Evolutionary conservation across 2,113 vertebrate species (phyloP), one percentile per base, ranked within the genome.

Genomic region (Vulpes ferrilata): DNA sequence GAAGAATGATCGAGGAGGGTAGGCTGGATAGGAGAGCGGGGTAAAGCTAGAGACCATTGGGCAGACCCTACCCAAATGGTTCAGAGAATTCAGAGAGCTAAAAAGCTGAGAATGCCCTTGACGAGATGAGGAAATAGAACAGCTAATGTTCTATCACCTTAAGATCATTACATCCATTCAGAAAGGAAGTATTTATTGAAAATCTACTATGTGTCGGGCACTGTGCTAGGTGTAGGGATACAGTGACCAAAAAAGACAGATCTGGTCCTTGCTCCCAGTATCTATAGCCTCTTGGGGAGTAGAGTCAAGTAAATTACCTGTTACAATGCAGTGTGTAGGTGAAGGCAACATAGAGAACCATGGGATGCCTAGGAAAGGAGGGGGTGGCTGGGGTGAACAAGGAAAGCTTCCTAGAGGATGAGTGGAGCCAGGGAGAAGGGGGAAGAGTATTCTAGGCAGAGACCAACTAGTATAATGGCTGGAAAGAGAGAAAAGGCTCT

Each of bases 321-420:
- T 51, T 84, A 2, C 6, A 13, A 4, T 23, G n/a, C 12, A 4
- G 3, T 15, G 16, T n/a, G 64, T 74, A 59, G 65, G 30, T 15
- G 30, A 30, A 57, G 89, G 60, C 35, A 27, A 30, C 11, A 20
- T 13, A 19, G 57, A 12, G 2, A 19, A 7, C 30, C 15, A 5
- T 5, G 19, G 23, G 59, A 55, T 59, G n/a, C 22, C 51, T 8
- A 10, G 25, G 32, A 32, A 13, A 60, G 80, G 71, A 62, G 51
- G 7, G 15, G 0, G 6, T n/a, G 25, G 43, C 15, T 2, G 1
- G n/a, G 27, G 25, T 7, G 8, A 2, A 7, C 7, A 51, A 79
- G 86, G 57, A 95, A 20, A 25, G 32, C 87, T 60, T 87, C 71
- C 84, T 23, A 38, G 59, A 85, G 23, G 80, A 93, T 95, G 64